phyloP scores from a whole-genome alignment of 2,888 invertebrate species.

The Plagodis dolabraria region DNA sequence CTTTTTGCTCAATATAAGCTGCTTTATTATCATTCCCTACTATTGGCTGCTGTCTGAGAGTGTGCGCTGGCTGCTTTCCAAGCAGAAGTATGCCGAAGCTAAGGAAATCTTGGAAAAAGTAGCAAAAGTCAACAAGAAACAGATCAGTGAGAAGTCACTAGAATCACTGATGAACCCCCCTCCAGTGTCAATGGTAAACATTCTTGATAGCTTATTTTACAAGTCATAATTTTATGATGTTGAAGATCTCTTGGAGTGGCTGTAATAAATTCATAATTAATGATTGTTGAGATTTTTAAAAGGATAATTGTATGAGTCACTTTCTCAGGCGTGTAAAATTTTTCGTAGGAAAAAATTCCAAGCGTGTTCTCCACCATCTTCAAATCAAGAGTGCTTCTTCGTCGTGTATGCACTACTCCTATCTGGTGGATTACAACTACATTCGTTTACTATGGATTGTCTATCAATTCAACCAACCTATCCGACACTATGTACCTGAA shows the following conservation, averaged over 20 bases:
- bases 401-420: constrained; percentile 87
- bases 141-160: constrained; percentile 81
- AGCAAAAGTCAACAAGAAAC: constrained; percentile 85
- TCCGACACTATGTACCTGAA: constrained; percentile 90
- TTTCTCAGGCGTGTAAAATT: not conserved
- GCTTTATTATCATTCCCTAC: constrained; percentile 87
- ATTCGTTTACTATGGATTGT: constrained; percentile 92
- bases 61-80: constrained; percentile 90
- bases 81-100: constrained; percentile 86
- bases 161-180: constrained; percentile 71
- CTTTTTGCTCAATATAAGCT: constrained; percentile 87
- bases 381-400: constrained; percentile 77
- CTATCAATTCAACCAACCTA: constrained; percentile 89
- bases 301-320: too few relatives aligned
- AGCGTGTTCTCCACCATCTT: constrained; percentile 65
- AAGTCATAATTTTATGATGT: not conserved
- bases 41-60: constrained; percentile 88
- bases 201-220: not conserved
- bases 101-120: constrained; percentile 85
- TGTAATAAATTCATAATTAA: too few relatives aligned
- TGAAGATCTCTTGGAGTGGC: not conserved
- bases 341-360: constrained; percentile 32
- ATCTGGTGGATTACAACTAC: constrained; percentile 92
- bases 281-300: too few relatives aligned
- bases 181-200: constrained; percentile 32